Conservation (phyloP, 2,797 vertebrate genomes). For the Clarias platycephalus region DNA sequence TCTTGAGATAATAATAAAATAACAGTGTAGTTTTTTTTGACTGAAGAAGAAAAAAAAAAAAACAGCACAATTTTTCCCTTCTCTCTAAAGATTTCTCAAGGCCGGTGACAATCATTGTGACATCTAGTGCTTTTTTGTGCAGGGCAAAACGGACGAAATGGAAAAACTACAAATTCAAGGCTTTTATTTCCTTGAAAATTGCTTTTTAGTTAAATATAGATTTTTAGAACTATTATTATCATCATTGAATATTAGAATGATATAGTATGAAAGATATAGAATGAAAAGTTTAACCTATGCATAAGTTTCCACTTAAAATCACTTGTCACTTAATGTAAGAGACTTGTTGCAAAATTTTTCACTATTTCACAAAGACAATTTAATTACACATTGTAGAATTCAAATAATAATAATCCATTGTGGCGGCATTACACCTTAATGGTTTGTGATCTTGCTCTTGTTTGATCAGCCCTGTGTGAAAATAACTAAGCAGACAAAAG, state of each 20-base stretch:
- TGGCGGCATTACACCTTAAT: neutral
- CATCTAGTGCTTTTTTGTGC: neutral
- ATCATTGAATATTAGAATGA: neutral
- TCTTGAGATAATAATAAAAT: constrained; percentile 1
- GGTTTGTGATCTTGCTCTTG: neutral
- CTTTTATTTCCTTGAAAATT: neutral
- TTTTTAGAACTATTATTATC: neutral
- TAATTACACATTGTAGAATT: neutral
- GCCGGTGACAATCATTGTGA: neutral
- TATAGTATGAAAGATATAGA: too few relatives aligned
- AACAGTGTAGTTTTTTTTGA: neutral
- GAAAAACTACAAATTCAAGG: neutral
- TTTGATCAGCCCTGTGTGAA: neutral
- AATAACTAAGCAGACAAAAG: constrained; percentile 1
- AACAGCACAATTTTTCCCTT: neutral
- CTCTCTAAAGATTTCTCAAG: neutral
- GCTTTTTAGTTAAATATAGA: neutral
- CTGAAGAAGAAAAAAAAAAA: neutral
- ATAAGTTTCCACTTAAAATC: neutral
- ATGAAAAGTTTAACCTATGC: neutral
- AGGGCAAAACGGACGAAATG: neutral
- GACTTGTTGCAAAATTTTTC: neutral
- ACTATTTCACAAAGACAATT: neutral
- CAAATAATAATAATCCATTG: neutral
- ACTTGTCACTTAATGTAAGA: neutral